Base-by-base conservation (phyloP, 2,797 vertebrate genomes). In the Mastacembelus armatus region DNA sequence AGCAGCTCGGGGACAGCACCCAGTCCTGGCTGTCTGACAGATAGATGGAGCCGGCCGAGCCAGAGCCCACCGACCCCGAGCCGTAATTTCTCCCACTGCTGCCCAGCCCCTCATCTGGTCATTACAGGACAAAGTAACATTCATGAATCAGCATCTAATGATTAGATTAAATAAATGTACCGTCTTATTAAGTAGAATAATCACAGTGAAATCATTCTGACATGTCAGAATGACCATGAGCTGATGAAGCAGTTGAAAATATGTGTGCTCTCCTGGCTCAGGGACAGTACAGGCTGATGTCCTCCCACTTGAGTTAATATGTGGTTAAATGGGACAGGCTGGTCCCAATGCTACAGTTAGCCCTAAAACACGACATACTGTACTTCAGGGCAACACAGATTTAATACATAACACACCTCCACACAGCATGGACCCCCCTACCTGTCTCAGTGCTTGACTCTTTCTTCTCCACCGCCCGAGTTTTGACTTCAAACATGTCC, bases 21-120 rank as follows among this genome's bases (percentile, higher is more conserved):
- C 96, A 98, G 82, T 96, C 95, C 85, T 95, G 93, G 66, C 95
- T 95, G 86, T 98, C 96, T 10, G 94, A 96, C 10, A 96, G 92
- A 80, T 94, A 98, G 55, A 98, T 80, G 0, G 97, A 95, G 64
- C 89, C 91, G 5, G 93, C 88, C 0, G 92, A 92, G 2, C 85
- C 85, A 0, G 94, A 94, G 74, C 94, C 94, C 79, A 93, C 58
- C 0, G 91, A 92, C 29, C 85, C 48, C 0, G 93, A 90, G 48
- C 89, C 85, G 1, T 63, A 86, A 4, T 66, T 74, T 77, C 48
- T 86, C 45, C 86, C 68, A 10, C 87, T 86, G 85, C 82, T 86
- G 76, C 89, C 90, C 43, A 90, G 79, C 1, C 85, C 88, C 57
- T 90, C 92, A 70, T 91, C 92, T 93, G 66, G 38, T 39, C 19